Evolutionary conservation across 2,888 invertebrate species (phyloP), one percentile per base, ranked within the genome.

Genomic region (Globia sparganii): DNA sequence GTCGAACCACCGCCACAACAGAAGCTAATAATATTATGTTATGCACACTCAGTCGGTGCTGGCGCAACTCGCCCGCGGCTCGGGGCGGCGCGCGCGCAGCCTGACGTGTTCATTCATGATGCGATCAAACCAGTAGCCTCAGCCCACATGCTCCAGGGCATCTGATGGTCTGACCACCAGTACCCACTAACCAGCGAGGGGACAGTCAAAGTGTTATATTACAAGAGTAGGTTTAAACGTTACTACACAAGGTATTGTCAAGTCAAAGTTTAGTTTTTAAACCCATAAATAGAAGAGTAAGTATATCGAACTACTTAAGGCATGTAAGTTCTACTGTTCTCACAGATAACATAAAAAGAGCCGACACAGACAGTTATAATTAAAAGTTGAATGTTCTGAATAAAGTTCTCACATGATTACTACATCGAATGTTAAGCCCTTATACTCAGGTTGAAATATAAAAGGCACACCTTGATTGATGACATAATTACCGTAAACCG

Each of bases 61-160:
- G 67, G 34, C 73, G 64, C 34, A 28, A 18, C n/a, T 43, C 5
- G 67, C 61, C 80, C 4, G 49, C 28, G 69, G 77, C 72, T 5
- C 9, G 8, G 34, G 59, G 73, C 61, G 72, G 58, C 37, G 80
- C 68, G 40, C 37, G 40, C 70, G 64, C 68, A 13, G 4, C 4
- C 4, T 40, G 9, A 61, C 53, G 46, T 28, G 46, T 76, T 56
- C 56, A 70, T 76, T 43, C 62, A 18, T 53, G 69, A 21, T 31
- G 62, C 69, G 28, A 76, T 81, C 81, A 58, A 34, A n/a, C 28
- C 8, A 53, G 28, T 49, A 43, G 80, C 65, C 28, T 40, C 34
- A 59, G 66, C 40, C 37, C 34, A 70, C 53, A 70, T 25, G 76
- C 80, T 66, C 25, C 66, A 46, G 81, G 80, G 59, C 61, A 70